Conservation (phyloP, 2,888 invertebrate genomes). For the Nebria salina region DNA sequence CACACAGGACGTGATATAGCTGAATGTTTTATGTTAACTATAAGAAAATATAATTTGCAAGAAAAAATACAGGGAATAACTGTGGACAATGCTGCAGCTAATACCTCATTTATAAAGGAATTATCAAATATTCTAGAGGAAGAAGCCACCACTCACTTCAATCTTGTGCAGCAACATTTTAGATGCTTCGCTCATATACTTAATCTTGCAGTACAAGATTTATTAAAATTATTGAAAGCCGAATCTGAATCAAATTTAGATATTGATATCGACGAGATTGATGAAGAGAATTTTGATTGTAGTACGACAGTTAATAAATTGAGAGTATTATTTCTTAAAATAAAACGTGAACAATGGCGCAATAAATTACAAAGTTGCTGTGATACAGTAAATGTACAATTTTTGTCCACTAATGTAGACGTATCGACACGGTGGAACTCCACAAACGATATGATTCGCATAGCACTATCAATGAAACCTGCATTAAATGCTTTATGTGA, state of each 20-base stretch:
- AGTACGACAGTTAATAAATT: slow-evolving; percentile 5
- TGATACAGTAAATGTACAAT: slow-evolving; percentile 10
- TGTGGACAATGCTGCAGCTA: slow-evolving; percentile 51
- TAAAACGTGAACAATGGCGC: slow-evolving; percentile 13
- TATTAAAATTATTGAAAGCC: slow-evolving; percentile 15
- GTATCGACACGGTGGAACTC: slow-evolving; percentile 27
- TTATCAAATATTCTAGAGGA: slow-evolving; percentile 33
- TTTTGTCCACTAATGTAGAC: neutral
- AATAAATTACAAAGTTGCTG: slow-evolving; percentile 20
- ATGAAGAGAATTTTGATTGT: neutral
- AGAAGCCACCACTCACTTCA: slow-evolving; percentile 45
- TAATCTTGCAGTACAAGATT: slow-evolving; percentile 51
- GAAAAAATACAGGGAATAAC: slow-evolving; percentile 52
- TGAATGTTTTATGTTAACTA: slow-evolving; percentile 51
- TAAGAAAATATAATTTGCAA: slow-evolving; percentile 48
- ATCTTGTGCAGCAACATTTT: slow-evolving; percentile 51
- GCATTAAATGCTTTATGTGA: neutral
- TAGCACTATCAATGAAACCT: slow-evolving; percentile 8
- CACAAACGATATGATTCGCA: slow-evolving; percentile 17
- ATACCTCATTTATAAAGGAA: slow-evolving; percentile 51
- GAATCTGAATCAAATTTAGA: slow-evolving; percentile 4
- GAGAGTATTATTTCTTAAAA: neutral
- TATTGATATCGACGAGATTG: neutral
- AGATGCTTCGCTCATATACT: slow-evolving; percentile 53
- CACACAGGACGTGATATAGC: too few species aligned